Evolutionary conservation across 2,113 vertebrate genomes (phyloP).

Genomic region (Helogale parvula): DNA sequence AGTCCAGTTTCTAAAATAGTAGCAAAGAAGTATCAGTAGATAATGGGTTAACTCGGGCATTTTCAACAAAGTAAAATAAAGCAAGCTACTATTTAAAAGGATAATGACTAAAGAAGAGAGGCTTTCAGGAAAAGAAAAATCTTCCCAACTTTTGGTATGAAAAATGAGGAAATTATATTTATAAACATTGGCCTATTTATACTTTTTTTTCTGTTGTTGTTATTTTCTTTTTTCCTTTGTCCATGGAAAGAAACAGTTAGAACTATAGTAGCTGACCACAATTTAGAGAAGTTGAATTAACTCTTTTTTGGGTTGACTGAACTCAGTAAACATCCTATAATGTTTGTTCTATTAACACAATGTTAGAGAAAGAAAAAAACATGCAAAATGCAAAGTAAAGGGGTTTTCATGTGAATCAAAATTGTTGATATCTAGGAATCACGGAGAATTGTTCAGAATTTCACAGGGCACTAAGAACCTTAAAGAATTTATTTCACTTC

Average conservation of each 20-base stretch:
- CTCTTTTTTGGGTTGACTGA: not conserved
- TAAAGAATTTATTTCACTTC: conserved; percentile 3
- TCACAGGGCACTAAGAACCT: conserved; percentile 25
- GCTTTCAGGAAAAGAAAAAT: not conserved
- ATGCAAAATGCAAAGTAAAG: not conserved
- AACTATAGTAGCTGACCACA: not conserved
- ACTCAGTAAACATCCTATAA: not conserved
- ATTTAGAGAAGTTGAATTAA: not conserved
- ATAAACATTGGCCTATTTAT: not conserved
- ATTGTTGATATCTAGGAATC: not conserved
- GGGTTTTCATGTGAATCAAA: not conserved
- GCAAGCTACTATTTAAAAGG: not conserved
- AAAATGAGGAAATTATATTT: not conserved
- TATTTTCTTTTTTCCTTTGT: not conserved
- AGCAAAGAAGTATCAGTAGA: not conserved
- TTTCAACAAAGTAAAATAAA: not conserved
- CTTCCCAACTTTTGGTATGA: not conserved
- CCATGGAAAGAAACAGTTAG: not conserved
- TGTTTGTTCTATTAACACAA: not conserved
- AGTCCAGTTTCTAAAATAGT: not conserved
- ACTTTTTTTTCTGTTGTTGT: not conserved
- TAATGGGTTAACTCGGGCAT: not conserved
- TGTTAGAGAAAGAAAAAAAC: not conserved
- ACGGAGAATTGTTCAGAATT: not conserved
- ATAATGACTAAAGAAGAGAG: not conserved